phyloP scores from a whole-genome alignment of 2,113 vertebrate genomes.

The Cyprinodon brontotheroides region DNA sequence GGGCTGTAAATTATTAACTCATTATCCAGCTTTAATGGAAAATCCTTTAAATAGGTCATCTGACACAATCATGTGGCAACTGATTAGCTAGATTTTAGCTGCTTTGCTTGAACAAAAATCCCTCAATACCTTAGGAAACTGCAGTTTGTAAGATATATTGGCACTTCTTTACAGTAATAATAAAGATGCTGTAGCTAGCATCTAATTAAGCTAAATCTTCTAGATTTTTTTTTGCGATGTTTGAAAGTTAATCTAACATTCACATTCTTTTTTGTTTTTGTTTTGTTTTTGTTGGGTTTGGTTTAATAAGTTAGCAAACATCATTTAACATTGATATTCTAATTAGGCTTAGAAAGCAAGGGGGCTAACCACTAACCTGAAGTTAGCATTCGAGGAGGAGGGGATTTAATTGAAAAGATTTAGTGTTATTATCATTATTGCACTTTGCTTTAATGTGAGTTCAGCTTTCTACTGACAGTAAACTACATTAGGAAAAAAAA shows the following conservation, averaged over 20 bases:
- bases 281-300: neutral
- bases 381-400: neutral
- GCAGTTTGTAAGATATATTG: neutral
- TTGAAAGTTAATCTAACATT: neutral
- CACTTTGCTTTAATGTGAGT: too few species aligned
- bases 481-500: too few species aligned
- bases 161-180: neutral
- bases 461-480: too few species aligned
- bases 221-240: neutral
- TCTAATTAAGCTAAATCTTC: too few species aligned
- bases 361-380: neutral
- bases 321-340: too few species aligned
- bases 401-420: too few species aligned
- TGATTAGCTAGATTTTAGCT: neutral
- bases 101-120: neutral
- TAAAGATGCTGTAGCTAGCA: neutral
- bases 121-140: neutral
- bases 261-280: neutral
- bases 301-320: too few species aligned
- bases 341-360: neutral
- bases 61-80: neutral
- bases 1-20: neutral
- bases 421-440: too few species aligned
- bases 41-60: slow-evolving; percentile 15
- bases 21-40: slow-evolving; percentile 24